Percentiles rank a stretch among this genome's conserved stretches.
These are phyloP conservation scores for Lophochroa leadbeateri DNA, from an alignment of 2,113 vertebrate species.

Conservation along the genomic window DNA sequence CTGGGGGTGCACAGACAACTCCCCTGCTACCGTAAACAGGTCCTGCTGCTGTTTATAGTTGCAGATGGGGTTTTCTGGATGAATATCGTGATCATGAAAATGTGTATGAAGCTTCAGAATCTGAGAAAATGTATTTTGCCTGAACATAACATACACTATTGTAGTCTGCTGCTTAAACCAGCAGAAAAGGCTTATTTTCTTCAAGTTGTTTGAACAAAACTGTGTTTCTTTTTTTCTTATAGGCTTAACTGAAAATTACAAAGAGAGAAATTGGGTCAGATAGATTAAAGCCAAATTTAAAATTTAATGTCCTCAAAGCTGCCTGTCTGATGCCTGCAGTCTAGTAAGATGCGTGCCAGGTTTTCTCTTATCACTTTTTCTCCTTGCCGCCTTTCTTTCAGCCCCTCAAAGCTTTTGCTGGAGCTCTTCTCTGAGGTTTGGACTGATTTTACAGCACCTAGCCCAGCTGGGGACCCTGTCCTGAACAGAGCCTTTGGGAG, in stretches of 20 bases:
- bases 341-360: neutral
- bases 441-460: neutral
- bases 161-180: neutral
- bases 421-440: neutral
- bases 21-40: neutral
- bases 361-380: neutral
- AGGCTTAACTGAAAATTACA: neutral
- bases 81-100: neutral
- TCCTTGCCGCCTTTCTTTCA: neutral
- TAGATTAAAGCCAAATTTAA: neutral
- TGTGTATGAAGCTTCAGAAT: neutral
- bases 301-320: neutral
- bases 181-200: neutral
- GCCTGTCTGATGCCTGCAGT: neutral
- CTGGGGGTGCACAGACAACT: neutral
- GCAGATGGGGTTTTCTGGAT: neutral
- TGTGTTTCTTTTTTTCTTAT: neutral
- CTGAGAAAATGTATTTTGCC: neutral
- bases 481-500: neutral
- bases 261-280: neutral
- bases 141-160: neutral
- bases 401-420: neutral
- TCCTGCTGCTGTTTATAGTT: neutral
- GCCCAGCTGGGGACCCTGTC: neutral
- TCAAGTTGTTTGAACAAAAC: neutral